A percentile compares a stretch with the other conserved stretches of the same genome.
These are phyloP conservation scores for Tupaia chinensis DNA, from an alignment of 2,113 vertebrate genomes.

Conservation along the genomic window DNA sequence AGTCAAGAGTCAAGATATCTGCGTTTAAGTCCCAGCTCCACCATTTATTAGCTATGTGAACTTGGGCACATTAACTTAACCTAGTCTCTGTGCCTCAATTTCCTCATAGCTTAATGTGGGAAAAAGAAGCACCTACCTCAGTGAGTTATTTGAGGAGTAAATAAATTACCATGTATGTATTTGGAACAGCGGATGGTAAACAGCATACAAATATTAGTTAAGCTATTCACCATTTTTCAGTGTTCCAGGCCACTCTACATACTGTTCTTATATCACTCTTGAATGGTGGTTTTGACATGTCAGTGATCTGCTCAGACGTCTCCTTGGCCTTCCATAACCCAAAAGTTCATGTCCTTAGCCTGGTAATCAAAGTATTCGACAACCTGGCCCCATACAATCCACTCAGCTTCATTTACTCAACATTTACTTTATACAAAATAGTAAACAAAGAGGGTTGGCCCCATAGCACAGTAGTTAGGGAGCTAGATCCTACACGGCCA, in stretches of 20 bases:
- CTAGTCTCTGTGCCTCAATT: slow-evolving; percentile 18
- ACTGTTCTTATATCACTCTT: not conserved
- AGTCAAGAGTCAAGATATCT: slow-evolving; percentile 38
- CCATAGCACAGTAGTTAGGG: too few relatives aligned
- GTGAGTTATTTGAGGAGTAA: slow-evolving; percentile 56
- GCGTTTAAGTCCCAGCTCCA: slow-evolving; percentile 14
- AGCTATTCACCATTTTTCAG: not conserved
- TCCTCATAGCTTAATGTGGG: slow-evolving; percentile 12
- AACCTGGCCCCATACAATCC: not conserved
- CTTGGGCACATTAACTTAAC: not conserved
- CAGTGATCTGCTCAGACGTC: not conserved
- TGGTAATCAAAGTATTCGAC: slow-evolving; percentile 8
- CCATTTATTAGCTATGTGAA: slow-evolving; percentile 47
- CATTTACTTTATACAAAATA: slow-evolving; percentile 50
- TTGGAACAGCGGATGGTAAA: not conserved
- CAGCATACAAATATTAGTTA: not conserved
- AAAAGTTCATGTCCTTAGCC: not conserved
- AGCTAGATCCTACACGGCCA: too few relatives aligned
- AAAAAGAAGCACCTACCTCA: slow-evolving; percentile 36
- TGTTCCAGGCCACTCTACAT: not conserved
- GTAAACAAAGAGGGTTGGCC: not conserved
- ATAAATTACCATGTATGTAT: slow-evolving; percentile 56
- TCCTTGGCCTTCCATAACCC: not conserved
- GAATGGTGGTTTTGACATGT: not conserved
- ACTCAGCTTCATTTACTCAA: slow-evolving; percentile 32